Percentiles rank a stretch among this genome's conserved stretches.
Evolutionary conservation across 2,113 vertebrate genomes (phyloP).

Genomic region (Spilogale gracilis): DNA sequence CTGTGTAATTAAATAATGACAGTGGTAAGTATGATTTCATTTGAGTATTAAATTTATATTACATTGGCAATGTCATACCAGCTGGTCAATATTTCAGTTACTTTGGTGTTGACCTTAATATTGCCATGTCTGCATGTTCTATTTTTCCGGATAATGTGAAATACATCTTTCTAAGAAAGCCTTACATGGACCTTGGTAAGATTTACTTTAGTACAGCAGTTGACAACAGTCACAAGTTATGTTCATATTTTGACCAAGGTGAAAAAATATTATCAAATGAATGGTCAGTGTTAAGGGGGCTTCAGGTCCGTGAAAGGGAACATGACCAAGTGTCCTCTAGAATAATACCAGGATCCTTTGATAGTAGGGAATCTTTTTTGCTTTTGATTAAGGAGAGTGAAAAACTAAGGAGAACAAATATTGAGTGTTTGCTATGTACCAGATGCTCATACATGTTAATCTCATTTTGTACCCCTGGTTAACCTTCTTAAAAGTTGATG

Average conservation of each 20-base stretch:
- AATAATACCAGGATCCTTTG: background rate
- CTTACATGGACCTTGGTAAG: background rate
- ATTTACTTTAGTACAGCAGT: slow-evolving; percentile 29
- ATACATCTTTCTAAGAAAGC: background rate
- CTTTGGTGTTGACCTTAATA: background rate
- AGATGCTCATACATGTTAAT: background rate
- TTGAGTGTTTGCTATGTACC: background rate
- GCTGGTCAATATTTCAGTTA: slow-evolving; percentile 37
- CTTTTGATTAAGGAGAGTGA: slow-evolving; percentile 27
- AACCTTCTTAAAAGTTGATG: slow-evolving; percentile 32
- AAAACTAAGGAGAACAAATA: slow-evolving; percentile 4
- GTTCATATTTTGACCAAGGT: slow-evolving; percentile 40
- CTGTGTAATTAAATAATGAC: slow-evolving; percentile 39
- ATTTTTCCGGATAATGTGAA: slow-evolving; percentile 29
- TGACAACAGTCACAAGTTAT: slow-evolving; percentile 4
- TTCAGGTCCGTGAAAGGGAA: background rate
- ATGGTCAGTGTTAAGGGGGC: background rate
- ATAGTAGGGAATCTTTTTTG: background rate
- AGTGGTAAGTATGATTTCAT: slow-evolving; percentile 21
- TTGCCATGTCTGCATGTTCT: background rate
- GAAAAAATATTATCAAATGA: slow-evolving; percentile 19
- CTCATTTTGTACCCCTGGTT: slow-evolving; percentile 33
- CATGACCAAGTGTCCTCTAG: background rate
- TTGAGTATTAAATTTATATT: slow-evolving; percentile 49
- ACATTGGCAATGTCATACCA: background rate